Evolutionary conservation across 2,888 invertebrate genomes (phyloP).

Genomic region (Diarsia brunnea): DNA sequence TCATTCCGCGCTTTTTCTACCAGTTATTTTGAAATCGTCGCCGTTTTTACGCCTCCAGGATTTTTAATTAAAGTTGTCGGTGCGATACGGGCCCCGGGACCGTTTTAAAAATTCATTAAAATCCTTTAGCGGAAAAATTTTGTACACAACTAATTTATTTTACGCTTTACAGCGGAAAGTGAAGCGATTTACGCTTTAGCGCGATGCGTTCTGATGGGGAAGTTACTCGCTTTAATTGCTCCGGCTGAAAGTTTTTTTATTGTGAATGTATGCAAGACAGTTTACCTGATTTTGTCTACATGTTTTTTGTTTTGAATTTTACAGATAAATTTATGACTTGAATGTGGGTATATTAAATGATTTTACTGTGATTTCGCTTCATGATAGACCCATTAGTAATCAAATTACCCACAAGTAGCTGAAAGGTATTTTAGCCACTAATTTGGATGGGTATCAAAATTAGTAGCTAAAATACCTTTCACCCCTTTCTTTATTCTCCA

Average conservation of each 20-base stretch:
- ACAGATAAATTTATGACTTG: neutral
- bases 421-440: too few species aligned
- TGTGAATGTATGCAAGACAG: neutral
- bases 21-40: constrained; percentile 81
- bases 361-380: neutral
- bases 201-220: constrained; percentile 47
- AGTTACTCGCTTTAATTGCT: constrained; percentile 54
- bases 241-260: neutral
- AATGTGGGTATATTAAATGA: neutral
- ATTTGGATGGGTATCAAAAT: too few species aligned
- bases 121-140: constrained; percentile 75
- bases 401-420: too few species aligned
- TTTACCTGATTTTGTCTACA: too few species aligned
- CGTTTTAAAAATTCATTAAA: constrained; percentile 84
- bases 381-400: too few species aligned
- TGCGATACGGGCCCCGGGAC: constrained; percentile 73
- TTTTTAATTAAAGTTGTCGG: constrained; percentile 86
- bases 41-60: constrained; percentile 78
- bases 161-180: constrained; percentile 59
- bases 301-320: neutral
- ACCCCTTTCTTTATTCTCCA: too few species aligned
- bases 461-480: too few species aligned
- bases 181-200: constrained; percentile 60
- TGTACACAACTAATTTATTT: constrained; percentile 76
- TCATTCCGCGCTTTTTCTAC: constrained; percentile 71